A percentile compares a stretch with the other conserved stretches of the same genome.
phyloP scores from a whole-genome alignment of 2,113 vertebrate genomes.

The Corapipo altera region DNA sequence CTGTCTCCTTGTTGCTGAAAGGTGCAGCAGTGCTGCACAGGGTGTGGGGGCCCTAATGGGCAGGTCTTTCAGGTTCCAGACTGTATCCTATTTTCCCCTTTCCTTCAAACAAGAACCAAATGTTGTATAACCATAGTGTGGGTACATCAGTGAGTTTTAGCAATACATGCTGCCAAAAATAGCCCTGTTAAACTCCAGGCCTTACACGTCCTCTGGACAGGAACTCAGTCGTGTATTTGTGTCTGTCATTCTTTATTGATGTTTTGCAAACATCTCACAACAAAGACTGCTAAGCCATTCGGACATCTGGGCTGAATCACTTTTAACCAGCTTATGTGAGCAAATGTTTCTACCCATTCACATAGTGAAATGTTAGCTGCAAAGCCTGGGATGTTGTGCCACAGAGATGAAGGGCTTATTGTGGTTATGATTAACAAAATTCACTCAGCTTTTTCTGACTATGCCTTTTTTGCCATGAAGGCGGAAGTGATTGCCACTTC shows the following conservation, averaged over 20 bases:
- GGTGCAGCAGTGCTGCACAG: not conserved
- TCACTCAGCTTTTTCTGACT: not conserved
- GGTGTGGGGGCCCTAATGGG: not conserved
- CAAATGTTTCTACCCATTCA: conserved; percentile 12
- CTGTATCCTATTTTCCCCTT: not conserved
- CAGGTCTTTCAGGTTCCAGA: not conserved
- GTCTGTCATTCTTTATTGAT: not conserved
- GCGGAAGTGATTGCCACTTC: not conserved
- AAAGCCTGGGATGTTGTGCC: not conserved
- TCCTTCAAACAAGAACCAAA: not conserved
- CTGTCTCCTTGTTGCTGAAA: not conserved
- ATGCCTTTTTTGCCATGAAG: not conserved
- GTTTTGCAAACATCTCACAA: conserved; percentile 15
- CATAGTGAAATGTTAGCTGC: not conserved
- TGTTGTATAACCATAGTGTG: not conserved
- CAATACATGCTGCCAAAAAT: not conserved
- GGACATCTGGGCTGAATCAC: conserved; percentile 40
- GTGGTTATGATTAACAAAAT: conserved; percentile 18
- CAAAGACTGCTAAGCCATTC: not conserved
- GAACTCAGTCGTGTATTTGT: not conserved
- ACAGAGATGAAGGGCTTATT: not conserved
- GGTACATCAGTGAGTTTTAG: not conserved
- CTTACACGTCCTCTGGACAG: not conserved
- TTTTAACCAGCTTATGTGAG: conserved; percentile 31
- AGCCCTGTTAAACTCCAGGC: not conserved